Evolutionary conservation across 2,797 vertebrate genomes (phyloP).

Genomic region (Tragelaphus eurycerus): DNA sequence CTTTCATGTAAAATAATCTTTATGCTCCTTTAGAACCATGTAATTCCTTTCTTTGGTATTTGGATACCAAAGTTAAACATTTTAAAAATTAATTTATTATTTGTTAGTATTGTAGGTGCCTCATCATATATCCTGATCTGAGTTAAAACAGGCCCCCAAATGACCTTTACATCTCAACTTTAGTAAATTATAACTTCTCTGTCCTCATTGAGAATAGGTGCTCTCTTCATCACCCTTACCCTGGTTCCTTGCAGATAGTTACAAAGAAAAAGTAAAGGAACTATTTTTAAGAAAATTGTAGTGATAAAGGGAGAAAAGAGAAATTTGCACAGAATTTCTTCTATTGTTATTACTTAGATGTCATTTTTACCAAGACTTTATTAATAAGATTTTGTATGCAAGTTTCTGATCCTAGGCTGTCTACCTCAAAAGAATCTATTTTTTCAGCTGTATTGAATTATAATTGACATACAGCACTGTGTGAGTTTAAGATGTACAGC

Average conservation of each 20-base stretch:
- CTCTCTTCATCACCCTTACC: neutral
- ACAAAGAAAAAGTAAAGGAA: neutral
- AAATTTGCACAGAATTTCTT: neutral
- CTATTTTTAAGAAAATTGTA: neutral
- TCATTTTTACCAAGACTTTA: neutral
- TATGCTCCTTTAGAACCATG: neutral
- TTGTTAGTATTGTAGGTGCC: neutral
- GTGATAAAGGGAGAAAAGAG: neutral
- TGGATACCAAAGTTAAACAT: neutral
- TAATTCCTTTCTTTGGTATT: neutral
- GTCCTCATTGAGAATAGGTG: neutral
- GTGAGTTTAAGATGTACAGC: neutral
- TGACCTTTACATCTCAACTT: neutral
- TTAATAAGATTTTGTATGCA: neutral
- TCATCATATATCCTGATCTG: neutral
- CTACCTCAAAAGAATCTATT: neutral
- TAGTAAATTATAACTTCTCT: slow-evolving; percentile 1
- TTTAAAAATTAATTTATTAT: neutral
- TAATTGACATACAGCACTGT: neutral
- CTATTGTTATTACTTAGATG: neutral
- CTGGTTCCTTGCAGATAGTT: neutral
- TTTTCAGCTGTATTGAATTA: neutral
- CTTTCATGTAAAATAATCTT: neutral
- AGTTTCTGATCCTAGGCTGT: neutral
- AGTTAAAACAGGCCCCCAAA: neutral